A percentile compares a stretch with the other conserved stretches of the same genome.
Evolutionary conservation across 1,140 invertebrate species (phyloP).

Genomic region (Chrysopa pallens): DNA sequence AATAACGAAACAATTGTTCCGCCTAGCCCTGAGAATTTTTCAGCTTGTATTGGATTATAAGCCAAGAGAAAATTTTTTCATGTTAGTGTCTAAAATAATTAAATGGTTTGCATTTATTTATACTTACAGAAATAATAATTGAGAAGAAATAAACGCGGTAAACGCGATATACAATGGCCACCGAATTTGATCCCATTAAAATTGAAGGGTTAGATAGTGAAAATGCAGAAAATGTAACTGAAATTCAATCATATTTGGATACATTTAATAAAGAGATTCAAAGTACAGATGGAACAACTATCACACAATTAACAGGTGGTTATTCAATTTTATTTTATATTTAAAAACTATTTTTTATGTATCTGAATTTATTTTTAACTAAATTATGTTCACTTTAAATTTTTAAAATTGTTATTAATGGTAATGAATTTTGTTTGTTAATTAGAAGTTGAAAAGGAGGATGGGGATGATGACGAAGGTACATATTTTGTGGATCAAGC

Average conservation of each 20-base stretch:
- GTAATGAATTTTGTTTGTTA: constrained; percentile 7
- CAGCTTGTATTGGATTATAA: no score
- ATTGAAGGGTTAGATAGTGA: constrained; percentile 17
- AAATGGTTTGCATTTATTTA: no score
- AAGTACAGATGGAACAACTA: constrained; percentile 27
- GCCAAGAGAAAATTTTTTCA: no score
- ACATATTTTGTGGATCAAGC: constrained; percentile 62
- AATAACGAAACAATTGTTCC: no score
- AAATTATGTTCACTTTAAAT: not conserved
- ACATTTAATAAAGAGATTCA: constrained; percentile 76
- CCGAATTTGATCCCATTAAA: constrained; percentile 20
- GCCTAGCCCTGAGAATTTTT: no score
- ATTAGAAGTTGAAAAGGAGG: constrained; percentile 31
- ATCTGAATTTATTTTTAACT: not conserved
- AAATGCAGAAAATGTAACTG: constrained; percentile 37
- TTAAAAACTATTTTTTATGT: constrained; percentile 3
- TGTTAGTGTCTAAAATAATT: no score
- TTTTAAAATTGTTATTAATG: constrained; percentile 2
- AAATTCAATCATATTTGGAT: constrained; percentile 67
- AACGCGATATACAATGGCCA: constrained; percentile 11
- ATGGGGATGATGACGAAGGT: constrained; percentile 35
- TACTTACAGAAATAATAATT: no score
- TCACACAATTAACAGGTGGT: constrained; percentile 30
- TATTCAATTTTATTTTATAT: constrained; percentile 6
- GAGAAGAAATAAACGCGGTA: no score